Evolutionary conservation across 2,113 vertebrate species (phyloP).

Genomic region (Arothron firmamentum): DNA sequence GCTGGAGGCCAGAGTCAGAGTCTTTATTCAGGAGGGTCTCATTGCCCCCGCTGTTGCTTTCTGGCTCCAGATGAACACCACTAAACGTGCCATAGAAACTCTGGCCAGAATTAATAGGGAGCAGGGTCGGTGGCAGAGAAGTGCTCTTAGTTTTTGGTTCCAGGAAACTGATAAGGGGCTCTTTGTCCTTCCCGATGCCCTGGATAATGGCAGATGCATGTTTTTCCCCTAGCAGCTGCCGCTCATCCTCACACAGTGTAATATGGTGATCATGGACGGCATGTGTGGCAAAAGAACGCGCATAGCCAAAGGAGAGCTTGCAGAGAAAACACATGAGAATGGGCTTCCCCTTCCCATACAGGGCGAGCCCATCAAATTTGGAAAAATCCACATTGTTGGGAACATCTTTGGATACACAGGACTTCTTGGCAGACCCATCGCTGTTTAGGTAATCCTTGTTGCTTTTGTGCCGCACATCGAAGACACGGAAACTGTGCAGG

Average conservation of each 20-base stretch:
- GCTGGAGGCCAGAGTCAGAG: constrained; percentile 72
- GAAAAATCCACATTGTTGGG: constrained; percentile 99
- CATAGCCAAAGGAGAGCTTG: constrained; percentile 97
- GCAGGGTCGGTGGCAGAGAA: constrained; percentile 86
- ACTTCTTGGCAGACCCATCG: constrained; percentile 99
- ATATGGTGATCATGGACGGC: constrained; percentile 98
- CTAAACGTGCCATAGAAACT: constrained; percentile 99
- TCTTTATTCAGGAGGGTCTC: constrained; percentile 75
- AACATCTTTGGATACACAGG: constrained; percentile 99
- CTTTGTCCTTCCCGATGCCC: constrained; percentile 99
- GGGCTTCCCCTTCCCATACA: constrained; percentile 98
- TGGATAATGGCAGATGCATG: constrained; percentile 99
- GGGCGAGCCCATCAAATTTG: constrained; percentile 96
- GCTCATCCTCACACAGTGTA: constrained; percentile 97
- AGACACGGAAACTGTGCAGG: constrained; percentile 99
- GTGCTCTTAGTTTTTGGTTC: constrained; percentile 99
- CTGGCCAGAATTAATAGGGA: constrained; percentile 92
- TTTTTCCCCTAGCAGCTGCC: constrained; percentile 95
- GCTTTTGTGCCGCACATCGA: constrained; percentile 99
- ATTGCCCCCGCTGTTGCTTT: constrained; percentile 68
- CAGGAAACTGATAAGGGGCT: constrained; percentile 99
- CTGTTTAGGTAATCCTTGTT: constrained; percentile 99
- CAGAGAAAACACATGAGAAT: constrained; percentile 99
- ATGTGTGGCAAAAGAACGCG: constrained; percentile 96
- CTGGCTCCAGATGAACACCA: constrained; percentile 93